phyloP scores from a whole-genome alignment of 2,888 invertebrate genomes.

The Leucania comma region DNA sequence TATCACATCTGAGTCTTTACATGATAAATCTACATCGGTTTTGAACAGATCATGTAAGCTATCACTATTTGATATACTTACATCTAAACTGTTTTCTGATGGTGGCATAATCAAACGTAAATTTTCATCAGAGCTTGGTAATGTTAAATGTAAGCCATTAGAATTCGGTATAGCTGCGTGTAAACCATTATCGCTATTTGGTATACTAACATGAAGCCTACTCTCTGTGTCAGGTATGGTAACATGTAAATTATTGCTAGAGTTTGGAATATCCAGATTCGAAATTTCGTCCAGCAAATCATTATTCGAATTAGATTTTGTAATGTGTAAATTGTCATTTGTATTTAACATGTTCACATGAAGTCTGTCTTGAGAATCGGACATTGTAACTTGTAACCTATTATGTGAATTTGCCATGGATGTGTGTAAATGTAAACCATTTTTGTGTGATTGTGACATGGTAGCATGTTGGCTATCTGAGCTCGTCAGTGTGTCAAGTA shows the following conservation, averaged over 20 bases:
- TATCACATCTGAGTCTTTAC: slow-evolving; percentile 74
- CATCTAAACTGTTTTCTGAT: slow-evolving; percentile 47
- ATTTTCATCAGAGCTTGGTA: slow-evolving; percentile 50
- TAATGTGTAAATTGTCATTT: slow-evolving; percentile 23
- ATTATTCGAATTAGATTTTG: slow-evolving; percentile 38
- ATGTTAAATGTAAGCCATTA: slow-evolving; percentile 51
- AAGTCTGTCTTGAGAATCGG: slow-evolving; percentile 22
- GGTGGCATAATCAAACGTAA: slow-evolving; percentile 44
- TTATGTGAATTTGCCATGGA: slow-evolving; percentile 39
- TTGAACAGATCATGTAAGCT: slow-evolving; percentile 76
- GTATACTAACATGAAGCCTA: slow-evolving; percentile 38
- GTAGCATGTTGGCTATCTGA: slow-evolving; percentile 39
- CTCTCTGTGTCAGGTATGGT: slow-evolving; percentile 34
- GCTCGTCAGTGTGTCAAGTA: slow-evolving; percentile 42
- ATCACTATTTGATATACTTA: slow-evolving; percentile 44
- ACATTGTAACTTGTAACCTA: slow-evolving; percentile 23
- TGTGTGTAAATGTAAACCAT: slow-evolving; percentile 28
- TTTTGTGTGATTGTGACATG: slow-evolving; percentile 35
- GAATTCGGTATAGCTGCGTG: slow-evolving; percentile 41
- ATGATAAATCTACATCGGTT: slow-evolving; percentile 73
- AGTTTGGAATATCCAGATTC: slow-evolving; percentile 38
- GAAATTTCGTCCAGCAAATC: slow-evolving; percentile 37
- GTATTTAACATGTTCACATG: slow-evolving; percentile 39
- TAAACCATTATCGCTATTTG: slow-evolving; percentile 38
- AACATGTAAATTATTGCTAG: slow-evolving; percentile 43